Conservation (phyloP, 2,113 vertebrate species). For the Chaetops frenatus region DNA sequence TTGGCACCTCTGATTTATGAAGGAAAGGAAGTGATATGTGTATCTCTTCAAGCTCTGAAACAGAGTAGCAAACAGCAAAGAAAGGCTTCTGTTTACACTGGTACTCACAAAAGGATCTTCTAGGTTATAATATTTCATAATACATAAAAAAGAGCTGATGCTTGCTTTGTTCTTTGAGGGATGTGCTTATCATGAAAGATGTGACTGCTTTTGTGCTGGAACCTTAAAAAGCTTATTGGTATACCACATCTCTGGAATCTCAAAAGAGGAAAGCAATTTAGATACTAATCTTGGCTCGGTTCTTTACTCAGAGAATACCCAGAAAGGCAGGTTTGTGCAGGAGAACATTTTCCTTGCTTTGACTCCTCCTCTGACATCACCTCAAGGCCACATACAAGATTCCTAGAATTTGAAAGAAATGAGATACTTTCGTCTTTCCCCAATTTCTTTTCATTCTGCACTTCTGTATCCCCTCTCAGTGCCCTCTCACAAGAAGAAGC, state of each 20-base stretch:
- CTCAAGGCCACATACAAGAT: neutral
- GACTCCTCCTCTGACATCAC: neutral
- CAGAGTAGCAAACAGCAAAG: neutral
- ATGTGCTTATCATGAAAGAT: neutral
- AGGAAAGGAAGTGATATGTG: neutral
- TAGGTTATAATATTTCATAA: neutral
- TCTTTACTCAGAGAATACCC: neutral
- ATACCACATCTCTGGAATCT: neutral
- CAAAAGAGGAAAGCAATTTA: slow-evolving; percentile 13
- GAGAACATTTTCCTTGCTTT: neutral
- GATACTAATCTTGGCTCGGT: neutral
- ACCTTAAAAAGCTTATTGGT: neutral
- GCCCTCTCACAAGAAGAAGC: neutral
- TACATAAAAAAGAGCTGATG: neutral
- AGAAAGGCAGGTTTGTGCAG: neutral
- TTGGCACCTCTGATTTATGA: neutral
- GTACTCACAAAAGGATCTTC: neutral
- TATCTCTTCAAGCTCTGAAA: neutral
- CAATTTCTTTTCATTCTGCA: neutral
- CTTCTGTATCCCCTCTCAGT: neutral
- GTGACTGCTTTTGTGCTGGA: neutral
- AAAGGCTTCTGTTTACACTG: neutral
- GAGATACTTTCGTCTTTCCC: neutral
- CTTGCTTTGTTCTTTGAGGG: slow-evolving; percentile 7
- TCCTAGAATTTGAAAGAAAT: neutral